Evolutionary conservation across 2,888 invertebrate genomes (phyloP).

Genomic region (Incurvaria masculella): DNA sequence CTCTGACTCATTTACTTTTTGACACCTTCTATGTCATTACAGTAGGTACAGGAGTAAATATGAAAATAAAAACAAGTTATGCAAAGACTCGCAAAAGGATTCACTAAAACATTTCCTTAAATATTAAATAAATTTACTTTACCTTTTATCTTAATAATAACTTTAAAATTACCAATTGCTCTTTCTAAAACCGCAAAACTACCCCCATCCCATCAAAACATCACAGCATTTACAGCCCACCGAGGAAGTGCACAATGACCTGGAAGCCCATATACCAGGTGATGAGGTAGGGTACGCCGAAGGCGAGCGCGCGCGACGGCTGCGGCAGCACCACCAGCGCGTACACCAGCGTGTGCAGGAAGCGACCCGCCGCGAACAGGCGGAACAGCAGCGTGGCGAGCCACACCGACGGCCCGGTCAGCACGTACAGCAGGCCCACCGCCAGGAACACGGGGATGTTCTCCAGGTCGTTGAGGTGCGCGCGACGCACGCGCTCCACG

Average conservation of each 20-base stretch:
- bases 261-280: slow-evolving; percentile 37
- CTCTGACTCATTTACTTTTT: too few species aligned
- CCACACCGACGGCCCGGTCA: slow-evolving; percentile 50
- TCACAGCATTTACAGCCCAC: slow-evolving; percentile 12
- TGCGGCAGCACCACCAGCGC: slow-evolving; percentile 60
- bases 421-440: slow-evolving; percentile 57
- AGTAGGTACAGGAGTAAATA: not conserved
- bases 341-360: slow-evolving; percentile 64
- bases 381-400: slow-evolving; percentile 42
- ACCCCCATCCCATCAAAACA: too few species aligned
- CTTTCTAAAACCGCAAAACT: too few species aligned
- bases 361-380: slow-evolving; percentile 51
- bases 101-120: too few species aligned
- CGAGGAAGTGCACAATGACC: slow-evolving; percentile 25
- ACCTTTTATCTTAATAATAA: too few species aligned
- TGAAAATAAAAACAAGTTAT: not conserved
- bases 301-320: slow-evolving; percentile 41
- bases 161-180: too few species aligned
- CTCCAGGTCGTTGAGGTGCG: slow-evolving; percentile 70
- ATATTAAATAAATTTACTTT: too few species aligned
- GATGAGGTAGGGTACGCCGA: slow-evolving; percentile 25
- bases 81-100: too few species aligned
- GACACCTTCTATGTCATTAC: too few species aligned
- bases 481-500: slow-evolving; percentile 45
- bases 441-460: slow-evolving; percentile 66